A percentile compares a stretch with the other conserved stretches of the same genome.
phyloP scores from a whole-genome alignment of 1,140 invertebrate genomes.

The Hyposmocoma kahamanoa region DNA sequence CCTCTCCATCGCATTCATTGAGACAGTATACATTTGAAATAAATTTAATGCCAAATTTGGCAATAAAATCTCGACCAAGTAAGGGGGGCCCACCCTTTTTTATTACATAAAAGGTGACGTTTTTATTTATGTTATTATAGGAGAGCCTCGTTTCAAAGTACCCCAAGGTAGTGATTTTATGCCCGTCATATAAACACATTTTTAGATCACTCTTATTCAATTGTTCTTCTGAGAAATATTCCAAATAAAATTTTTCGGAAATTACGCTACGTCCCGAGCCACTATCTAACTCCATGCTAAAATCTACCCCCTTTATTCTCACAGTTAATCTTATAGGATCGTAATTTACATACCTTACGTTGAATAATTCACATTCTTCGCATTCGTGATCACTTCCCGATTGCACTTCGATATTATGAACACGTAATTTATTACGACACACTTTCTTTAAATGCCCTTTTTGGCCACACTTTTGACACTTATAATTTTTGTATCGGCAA shows the following conservation, averaged over 20 bases:
- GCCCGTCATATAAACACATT: slow-evolving; percentile 7
- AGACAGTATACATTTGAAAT: too few species aligned
- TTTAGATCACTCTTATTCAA: background rate
- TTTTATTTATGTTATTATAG: background rate
- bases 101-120: background rate
- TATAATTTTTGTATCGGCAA: slow-evolving; percentile 4
- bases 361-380: slow-evolving; percentile 7
- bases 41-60: background rate
- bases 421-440: too few species aligned
- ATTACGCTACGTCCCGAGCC: background rate
- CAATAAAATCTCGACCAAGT: slow-evolving; percentile 7
- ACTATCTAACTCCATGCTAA: slow-evolving; percentile 2
- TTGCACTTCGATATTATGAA: background rate
- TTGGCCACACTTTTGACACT: slow-evolving; percentile 4
- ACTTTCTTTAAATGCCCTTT: slow-evolving; percentile 9
- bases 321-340: background rate
- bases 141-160: background rate
- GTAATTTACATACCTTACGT: slow-evolving; percentile 4
- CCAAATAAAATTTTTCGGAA: background rate
- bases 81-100: background rate
- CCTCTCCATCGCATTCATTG: too few species aligned
- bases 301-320: background rate
- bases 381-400: background rate
- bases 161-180: slow-evolving; percentile 5
- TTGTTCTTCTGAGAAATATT: background rate